Evolutionary conservation across 2,113 vertebrate genomes (phyloP).

Genomic region (Mobula birostris): DNA sequence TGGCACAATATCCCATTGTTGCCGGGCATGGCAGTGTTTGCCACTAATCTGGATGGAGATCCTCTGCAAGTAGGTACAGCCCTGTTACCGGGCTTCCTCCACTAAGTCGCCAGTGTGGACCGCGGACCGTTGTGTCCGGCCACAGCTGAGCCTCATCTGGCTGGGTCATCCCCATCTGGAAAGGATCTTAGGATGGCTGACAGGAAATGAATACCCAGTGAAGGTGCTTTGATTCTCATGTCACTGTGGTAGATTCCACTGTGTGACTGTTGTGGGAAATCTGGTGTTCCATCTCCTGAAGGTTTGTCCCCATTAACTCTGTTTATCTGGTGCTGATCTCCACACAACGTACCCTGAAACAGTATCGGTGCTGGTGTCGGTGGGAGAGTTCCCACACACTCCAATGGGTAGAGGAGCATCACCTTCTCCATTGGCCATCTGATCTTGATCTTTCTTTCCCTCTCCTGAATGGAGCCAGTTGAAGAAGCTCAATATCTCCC

Average conservation of each 20-base stretch:
- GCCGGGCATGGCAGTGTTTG: neutral
- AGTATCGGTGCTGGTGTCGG: neutral
- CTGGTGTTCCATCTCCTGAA: neutral
- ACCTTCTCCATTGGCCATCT: neutral
- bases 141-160: neutral
- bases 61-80: too few species aligned
- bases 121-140: neutral
- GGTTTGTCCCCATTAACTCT: neutral
- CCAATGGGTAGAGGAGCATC: neutral
- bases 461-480: neutral
- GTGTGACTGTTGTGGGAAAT: neutral
- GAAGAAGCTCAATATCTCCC: neutral
- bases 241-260: neutral
- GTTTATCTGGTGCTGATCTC: neutral
- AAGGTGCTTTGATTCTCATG: neutral
- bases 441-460: neutral
- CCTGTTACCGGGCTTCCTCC: neutral
- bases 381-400: neutral
- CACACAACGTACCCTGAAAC: neutral
- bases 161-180: neutral
- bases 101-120: neutral
- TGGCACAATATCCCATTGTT: neutral
- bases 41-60: neutral
- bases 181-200: too few species aligned
- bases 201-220: neutral